phyloP scores from a whole-genome alignment of 2,888 invertebrate species.

The Doris montereyensis region DNA sequence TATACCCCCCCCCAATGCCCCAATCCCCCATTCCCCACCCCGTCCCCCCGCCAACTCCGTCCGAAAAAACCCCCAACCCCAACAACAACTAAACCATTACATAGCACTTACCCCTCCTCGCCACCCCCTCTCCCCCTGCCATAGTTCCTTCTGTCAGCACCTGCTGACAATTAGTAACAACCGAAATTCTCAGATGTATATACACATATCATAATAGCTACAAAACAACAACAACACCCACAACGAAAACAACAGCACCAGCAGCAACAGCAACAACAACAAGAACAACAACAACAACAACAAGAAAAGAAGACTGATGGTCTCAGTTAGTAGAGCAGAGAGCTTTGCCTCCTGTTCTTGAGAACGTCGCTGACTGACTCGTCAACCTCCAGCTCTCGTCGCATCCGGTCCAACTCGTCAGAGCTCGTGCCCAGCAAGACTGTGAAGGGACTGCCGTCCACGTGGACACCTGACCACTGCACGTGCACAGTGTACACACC shows the following conservation, averaged over 20 bases:
- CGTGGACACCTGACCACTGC: slow-evolving; percentile 60
- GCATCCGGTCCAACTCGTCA: slow-evolving; percentile 48
- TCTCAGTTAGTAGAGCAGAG: background rate
- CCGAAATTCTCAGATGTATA: no score
- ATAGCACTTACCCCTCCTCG: no score
- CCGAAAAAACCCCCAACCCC: no score
- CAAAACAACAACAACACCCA: background rate
- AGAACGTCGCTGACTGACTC: background rate
- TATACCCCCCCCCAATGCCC: no score
- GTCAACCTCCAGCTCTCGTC: slow-evolving; percentile 23
- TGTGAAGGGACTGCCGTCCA: slow-evolving; percentile 57
- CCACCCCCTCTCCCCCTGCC: no score
- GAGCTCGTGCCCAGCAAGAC: slow-evolving; percentile 51
- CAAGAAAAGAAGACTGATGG: background rate
- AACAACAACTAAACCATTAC: no score
- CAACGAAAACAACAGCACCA: background rate
- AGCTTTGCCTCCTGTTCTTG: background rate
- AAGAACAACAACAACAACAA: background rate
- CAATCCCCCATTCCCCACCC: no score
- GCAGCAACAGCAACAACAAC: background rate
- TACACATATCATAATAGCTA: background rate
- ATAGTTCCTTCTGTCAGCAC: no score
- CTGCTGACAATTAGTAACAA: no score
- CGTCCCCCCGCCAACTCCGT: no score
- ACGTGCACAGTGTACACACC: slow-evolving; percentile 62